Percentiles rank a stretch among this genome's conserved stretches.
Conservation (phyloP, 2,888 invertebrate species). For the Sphinx pinastri region DNA sequence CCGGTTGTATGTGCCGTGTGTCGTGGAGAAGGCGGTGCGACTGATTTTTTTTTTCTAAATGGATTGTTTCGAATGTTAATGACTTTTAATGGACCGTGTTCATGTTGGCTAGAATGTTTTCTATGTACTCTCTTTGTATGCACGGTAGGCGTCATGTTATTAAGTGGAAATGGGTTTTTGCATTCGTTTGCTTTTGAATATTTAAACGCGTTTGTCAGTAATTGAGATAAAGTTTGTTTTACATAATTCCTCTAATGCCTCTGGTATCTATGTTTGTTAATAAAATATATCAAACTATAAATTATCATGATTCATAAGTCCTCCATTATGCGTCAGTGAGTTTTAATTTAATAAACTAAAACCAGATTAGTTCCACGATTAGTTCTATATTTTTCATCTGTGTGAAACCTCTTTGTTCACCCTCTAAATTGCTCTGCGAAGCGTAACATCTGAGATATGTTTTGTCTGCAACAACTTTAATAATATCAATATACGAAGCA, state of each 20-base stretch:
- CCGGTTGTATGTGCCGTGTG: conserved; percentile 38
- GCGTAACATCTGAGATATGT: conserved; percentile 6
- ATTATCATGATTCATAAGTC: background rate
- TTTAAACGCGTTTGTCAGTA: background rate
- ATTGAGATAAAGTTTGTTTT: background rate
- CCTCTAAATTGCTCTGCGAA: conserved; percentile 7
- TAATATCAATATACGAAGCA: conserved; percentile 11
- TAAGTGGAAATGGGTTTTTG: conserved; percentile 16
- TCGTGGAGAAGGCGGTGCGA: conserved; percentile 7
- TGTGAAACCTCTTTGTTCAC: background rate
- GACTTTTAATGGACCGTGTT: conserved; percentile 18
- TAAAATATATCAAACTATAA: background rate
- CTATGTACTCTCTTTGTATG: conserved; percentile 8
- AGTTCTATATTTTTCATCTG: background rate
- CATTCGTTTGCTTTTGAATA: conserved; percentile 4
- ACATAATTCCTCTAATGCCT: background rate
- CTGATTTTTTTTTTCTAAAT: conserved; percentile 7
- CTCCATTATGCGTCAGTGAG: background rate
- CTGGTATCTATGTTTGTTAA: too few relatives aligned
- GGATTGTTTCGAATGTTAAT: conserved; percentile 28
- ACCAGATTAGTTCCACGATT: background rate
- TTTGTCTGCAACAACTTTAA: conserved; percentile 15
- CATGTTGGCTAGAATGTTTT: conserved; percentile 23
- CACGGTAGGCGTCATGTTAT: conserved; percentile 1
- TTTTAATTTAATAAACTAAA: background rate